These are phyloP conservation scores for Urophycis tenuis DNA, from an alignment of 2,797 vertebrate species.

Conservation along the genomic window DNA sequence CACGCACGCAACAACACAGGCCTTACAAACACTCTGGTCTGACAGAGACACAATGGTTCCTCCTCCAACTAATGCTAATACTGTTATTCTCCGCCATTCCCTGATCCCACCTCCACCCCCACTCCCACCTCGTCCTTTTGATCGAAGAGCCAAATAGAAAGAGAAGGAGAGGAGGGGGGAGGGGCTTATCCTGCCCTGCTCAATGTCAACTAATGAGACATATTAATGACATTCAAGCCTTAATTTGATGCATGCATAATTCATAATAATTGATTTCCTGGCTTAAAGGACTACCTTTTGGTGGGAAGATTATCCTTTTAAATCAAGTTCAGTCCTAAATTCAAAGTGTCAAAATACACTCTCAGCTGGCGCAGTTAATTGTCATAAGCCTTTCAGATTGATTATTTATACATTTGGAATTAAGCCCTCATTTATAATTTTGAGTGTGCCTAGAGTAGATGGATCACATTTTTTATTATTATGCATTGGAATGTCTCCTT, in stretches of 20 bases:
- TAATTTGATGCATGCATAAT: conserved; percentile 95
- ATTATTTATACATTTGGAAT: conserved; percentile 82
- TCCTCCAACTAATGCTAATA: conserved; percentile 68
- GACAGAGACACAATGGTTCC: conserved; percentile 67
- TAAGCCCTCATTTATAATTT: conserved; percentile 87
- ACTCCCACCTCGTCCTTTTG: conserved; percentile 32
- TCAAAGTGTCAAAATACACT: conserved; percentile 90
- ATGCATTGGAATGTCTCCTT: conserved; percentile 66
- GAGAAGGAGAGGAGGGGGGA: conserved; percentile 12
- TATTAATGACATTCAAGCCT: conserved; percentile 96
- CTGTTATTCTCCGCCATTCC: conserved; percentile 48
- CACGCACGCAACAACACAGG: conserved; percentile 31
- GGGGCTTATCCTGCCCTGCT: conserved; percentile 64
- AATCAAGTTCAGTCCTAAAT: conserved; percentile 89
- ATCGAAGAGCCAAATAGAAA: conserved; percentile 47
- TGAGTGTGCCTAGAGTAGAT: conserved; percentile 71
- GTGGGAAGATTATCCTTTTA: conserved; percentile 98
- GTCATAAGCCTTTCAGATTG: conserved; percentile 93
- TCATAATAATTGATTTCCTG: conserved; percentile 97
- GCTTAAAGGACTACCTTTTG: conserved; percentile 88
- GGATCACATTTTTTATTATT: conserved; percentile 71
- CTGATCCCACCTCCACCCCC: conserved; percentile 1
- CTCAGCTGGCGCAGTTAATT: conserved; percentile 84
- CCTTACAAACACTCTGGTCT: conserved; percentile 63
- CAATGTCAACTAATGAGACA: conserved; percentile 94